Evolutionary conservation across 2,113 vertebrate species (phyloP).

Genomic region (Eolophus roseicapilla): DNA sequence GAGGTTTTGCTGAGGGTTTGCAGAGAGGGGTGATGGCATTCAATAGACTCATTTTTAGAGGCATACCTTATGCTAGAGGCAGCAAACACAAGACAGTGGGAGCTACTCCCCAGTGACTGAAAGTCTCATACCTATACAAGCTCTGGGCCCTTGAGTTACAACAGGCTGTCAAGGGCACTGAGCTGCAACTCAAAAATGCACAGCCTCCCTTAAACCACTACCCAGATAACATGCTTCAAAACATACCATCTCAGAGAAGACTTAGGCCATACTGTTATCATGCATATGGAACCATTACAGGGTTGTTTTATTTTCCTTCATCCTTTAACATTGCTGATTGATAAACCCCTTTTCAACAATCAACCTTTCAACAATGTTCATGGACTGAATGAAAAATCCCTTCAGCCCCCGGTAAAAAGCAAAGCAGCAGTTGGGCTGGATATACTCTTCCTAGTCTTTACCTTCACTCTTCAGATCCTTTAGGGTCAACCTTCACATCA

Average conservation of each 20-base stretch:
- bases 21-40: not conserved
- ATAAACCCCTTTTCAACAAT: not conserved
- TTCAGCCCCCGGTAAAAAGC: not conserved
- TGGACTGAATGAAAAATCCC: not conserved
- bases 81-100: not conserved
- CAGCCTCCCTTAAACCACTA: not conserved
- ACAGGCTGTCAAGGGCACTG: not conserved
- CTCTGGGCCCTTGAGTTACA: not conserved
- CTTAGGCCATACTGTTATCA: not conserved
- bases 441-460: not conserved
- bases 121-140: not conserved
- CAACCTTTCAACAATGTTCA: not conserved
- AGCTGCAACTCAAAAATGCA: not conserved
- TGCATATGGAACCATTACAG: not conserved
- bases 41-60: not conserved
- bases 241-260: not conserved
- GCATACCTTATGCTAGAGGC: not conserved
- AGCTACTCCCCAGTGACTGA: not conserved
- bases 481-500: not conserved
- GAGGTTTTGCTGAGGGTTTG: not conserved
- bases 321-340: not conserved
- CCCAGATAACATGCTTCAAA: not conserved
- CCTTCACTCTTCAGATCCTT: not conserved
- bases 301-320: not conserved
- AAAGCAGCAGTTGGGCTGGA: not conserved